Evolutionary conservation across 2,888 invertebrate genomes (phyloP).

Genomic region (Lasius platythorax): DNA sequence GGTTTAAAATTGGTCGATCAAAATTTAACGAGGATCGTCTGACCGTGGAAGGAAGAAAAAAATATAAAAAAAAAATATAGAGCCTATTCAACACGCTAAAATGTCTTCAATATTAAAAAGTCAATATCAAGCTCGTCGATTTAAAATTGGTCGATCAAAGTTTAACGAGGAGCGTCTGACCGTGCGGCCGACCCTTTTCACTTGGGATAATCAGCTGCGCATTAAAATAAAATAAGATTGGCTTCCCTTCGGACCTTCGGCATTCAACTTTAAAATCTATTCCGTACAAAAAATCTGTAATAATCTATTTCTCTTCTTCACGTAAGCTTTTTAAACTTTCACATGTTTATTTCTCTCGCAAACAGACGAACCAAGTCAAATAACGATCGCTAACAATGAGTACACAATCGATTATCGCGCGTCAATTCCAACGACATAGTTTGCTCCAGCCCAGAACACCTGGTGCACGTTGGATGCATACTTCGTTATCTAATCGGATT

Average conservation of each 20-base stretch:
- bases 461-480: neutral
- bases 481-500: slow-evolving; percentile 36
- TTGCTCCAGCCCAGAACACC: neutral
- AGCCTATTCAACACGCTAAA: neutral
- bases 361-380: neutral
- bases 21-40: neutral
- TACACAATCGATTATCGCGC: neutral
- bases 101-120: neutral
- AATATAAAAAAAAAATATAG: neutral
- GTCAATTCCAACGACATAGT: neutral
- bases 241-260: neutral
- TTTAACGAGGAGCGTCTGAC: neutral
- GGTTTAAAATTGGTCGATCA: neutral
- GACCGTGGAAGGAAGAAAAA: neutral
- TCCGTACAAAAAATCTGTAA: neutral
- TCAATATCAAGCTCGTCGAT: neutral
- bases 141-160: neutral
- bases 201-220: slow-evolving; percentile 12
- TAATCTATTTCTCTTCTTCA: neutral
- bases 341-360: neutral
- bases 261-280: slow-evolving; percentile 19
- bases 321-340: neutral
- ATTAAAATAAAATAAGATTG: neutral
- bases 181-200: neutral
- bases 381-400: neutral